phyloP scores from a whole-genome alignment of 2,797 vertebrate genomes.

The Enteromius paludinosus region DNA sequence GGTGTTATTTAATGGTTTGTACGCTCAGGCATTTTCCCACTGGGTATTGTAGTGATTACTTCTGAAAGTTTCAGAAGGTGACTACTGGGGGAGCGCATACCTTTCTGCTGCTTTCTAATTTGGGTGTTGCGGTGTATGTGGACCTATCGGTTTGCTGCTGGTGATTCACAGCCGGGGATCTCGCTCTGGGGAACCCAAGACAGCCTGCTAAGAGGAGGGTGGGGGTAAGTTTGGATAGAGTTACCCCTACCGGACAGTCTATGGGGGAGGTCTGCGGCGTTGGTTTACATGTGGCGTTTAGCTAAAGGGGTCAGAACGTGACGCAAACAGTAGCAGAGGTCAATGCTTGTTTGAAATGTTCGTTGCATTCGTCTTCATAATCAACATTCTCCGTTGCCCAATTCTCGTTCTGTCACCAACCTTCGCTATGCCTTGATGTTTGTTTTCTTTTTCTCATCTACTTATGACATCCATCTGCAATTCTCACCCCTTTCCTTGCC shows the following conservation, averaged over 20 bases:
- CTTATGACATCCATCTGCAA: neutral
- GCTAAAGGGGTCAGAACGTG: slow-evolving; percentile 14
- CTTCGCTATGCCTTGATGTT: neutral
- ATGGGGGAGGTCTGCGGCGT: slow-evolving; percentile 39
- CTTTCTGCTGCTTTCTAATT: slow-evolving; percentile 57
- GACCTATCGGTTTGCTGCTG: slow-evolving; percentile 54
- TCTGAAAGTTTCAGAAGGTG: slow-evolving; percentile 2
- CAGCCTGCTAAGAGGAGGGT: slow-evolving; percentile 9
- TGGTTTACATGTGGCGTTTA: slow-evolving; percentile 38
- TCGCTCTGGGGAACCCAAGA: slow-evolving; percentile 40
- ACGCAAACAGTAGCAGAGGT: slow-evolving; percentile 17
- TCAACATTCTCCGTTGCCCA: slow-evolving; percentile 4
- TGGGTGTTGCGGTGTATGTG: slow-evolving; percentile 42
- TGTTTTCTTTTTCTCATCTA: neutral
- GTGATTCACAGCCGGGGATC: slow-evolving; percentile 31
- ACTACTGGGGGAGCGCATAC: neutral
- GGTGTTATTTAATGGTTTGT: slow-evolving; percentile 13
- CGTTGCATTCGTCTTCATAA: neutral
- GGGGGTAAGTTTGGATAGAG: slow-evolving; percentile 41
- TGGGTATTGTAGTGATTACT: neutral
- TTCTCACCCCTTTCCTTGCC: neutral
- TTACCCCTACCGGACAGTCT: slow-evolving; percentile 44
- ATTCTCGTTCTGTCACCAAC: slow-evolving; percentile 13
- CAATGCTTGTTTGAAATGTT: neutral
- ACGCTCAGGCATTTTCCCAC: neutral